phyloP scores from a whole-genome alignment of 2,888 invertebrate genomes.

The Apoda limacodes region DNA sequence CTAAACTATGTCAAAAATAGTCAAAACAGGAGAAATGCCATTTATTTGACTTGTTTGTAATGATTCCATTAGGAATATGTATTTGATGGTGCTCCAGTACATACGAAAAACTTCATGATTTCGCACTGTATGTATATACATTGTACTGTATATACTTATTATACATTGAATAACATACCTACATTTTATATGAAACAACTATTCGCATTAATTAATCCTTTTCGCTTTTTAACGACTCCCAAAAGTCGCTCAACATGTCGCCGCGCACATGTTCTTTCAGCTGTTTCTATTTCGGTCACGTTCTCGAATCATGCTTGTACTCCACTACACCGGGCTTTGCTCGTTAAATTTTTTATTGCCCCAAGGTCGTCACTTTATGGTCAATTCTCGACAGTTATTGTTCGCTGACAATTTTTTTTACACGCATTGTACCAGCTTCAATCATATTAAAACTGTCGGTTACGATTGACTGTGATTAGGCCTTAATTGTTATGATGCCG shows the following conservation, averaged over 20 bases:
- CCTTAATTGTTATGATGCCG: conserved; percentile 55
- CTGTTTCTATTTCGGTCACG: conserved; percentile 66
- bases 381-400: conserved; percentile 67
- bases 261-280: conserved; percentile 47
- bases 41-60: too few relatives aligned
- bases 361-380: conserved; percentile 70
- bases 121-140: too few relatives aligned
- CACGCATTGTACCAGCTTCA: conserved; percentile 37
- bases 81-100: too few relatives aligned
- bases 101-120: too few relatives aligned
- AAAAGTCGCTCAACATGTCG: conserved; percentile 20
- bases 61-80: too few relatives aligned
- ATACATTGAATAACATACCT: background rate
- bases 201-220: too few relatives aligned
- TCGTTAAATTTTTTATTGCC: conserved; percentile 70
- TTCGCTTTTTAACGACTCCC: conserved; percentile 7
- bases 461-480: conserved; percentile 62
- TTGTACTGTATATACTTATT: too few relatives aligned
- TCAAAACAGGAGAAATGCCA: too few relatives aligned
- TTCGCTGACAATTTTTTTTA: conserved; percentile 56
- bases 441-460: conserved; percentile 48
- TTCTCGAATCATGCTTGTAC: conserved; percentile 52
- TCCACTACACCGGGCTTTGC: conserved; percentile 41
- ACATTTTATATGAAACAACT: too few relatives aligned
- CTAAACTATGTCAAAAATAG: too few relatives aligned